phyloP scores from a whole-genome alignment of 1,140 invertebrate species.

The Hycleus phaleratus region DNA sequence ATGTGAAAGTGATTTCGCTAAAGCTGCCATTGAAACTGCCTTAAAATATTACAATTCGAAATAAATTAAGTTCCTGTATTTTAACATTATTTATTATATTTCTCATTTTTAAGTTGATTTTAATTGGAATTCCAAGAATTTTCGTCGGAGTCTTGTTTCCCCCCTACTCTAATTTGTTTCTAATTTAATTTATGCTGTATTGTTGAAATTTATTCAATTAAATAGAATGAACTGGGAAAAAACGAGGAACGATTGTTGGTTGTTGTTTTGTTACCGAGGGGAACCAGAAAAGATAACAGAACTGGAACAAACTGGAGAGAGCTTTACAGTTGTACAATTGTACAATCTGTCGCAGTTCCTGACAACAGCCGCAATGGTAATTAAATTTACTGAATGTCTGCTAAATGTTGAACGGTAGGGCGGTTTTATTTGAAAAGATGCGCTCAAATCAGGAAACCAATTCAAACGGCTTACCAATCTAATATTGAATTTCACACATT shows the following conservation, averaged over 20 bases:
- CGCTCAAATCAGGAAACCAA: conserved; percentile 6
- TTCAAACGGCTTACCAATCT: conserved; percentile 4
- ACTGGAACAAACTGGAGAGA: neutral
- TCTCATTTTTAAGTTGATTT: too few relatives aligned
- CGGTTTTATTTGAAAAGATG: conserved; percentile 10
- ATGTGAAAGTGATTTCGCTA: conserved; percentile 46
- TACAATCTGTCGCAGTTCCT: conserved; percentile 19
- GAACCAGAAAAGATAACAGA: conserved; percentile 1
- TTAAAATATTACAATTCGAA: conserved; percentile 32
- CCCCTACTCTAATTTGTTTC: too few relatives aligned
- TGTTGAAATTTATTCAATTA: too few relatives aligned
- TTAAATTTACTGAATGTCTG: conserved; percentile 19
- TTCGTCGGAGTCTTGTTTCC: too few relatives aligned
- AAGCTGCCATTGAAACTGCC: conserved; percentile 43
- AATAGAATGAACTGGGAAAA: too few relatives aligned
- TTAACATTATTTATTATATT: too few relatives aligned
- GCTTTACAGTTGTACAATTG: neutral
- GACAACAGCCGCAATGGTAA: conserved; percentile 19
- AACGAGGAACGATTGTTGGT: too few relatives aligned
- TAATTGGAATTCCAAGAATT: too few relatives aligned
- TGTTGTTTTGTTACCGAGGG: too few relatives aligned
- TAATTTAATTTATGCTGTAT: too few relatives aligned
- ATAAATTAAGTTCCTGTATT: neutral
- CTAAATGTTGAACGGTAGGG: conserved; percentile 8
- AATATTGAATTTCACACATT: too few relatives aligned